These are phyloP conservation scores for Camelus dromedarius DNA, from an alignment of 2,113 vertebrate species.

Conservation along the genomic window DNA sequence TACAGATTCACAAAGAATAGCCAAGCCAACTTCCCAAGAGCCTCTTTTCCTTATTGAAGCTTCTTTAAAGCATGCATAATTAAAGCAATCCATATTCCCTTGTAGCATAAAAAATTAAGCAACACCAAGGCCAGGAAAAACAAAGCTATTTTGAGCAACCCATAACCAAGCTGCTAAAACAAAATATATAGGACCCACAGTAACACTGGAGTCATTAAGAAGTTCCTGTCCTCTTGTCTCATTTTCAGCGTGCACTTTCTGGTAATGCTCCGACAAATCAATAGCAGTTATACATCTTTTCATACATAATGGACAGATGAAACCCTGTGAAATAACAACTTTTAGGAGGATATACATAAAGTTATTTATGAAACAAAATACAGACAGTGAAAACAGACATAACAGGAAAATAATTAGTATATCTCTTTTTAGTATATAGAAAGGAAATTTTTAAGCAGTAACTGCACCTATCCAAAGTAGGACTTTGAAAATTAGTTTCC, in stretches of 20 bases:
- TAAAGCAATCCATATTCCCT: slow-evolving; percentile 60
- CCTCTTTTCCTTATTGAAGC: slow-evolving; percentile 35
- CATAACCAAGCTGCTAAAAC: slow-evolving; percentile 84
- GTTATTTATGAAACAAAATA: slow-evolving; percentile 75
- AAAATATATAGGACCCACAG: slow-evolving; percentile 88
- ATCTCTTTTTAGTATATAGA: not conserved
- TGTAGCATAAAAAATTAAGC: slow-evolving; percentile 70
- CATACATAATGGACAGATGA: slow-evolving; percentile 91
- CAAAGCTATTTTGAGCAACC: slow-evolving; percentile 78
- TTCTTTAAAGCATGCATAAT: slow-evolving; percentile 70
- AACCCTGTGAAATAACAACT: slow-evolving; percentile 88
- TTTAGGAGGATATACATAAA: slow-evolving; percentile 71
- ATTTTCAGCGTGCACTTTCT: slow-evolving; percentile 84
- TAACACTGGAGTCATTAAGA: slow-evolving; percentile 81
- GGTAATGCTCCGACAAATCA: slow-evolving; percentile 90
- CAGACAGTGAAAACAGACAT: slow-evolving; percentile 61
- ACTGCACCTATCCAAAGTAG: not conserved
- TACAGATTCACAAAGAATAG: slow-evolving; percentile 22
- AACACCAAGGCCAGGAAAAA: slow-evolving; percentile 74
- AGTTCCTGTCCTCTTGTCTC: slow-evolving; percentile 85
- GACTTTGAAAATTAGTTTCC: not conserved
- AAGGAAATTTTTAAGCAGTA: slow-evolving; percentile 45
- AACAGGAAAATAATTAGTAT: slow-evolving; percentile 24
- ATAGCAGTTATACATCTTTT: slow-evolving; percentile 87
- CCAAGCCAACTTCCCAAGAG: slow-evolving; percentile 47